phyloP scores from a whole-genome alignment of 2,888 invertebrate species.

The Stenichneumon culpator region DNA sequence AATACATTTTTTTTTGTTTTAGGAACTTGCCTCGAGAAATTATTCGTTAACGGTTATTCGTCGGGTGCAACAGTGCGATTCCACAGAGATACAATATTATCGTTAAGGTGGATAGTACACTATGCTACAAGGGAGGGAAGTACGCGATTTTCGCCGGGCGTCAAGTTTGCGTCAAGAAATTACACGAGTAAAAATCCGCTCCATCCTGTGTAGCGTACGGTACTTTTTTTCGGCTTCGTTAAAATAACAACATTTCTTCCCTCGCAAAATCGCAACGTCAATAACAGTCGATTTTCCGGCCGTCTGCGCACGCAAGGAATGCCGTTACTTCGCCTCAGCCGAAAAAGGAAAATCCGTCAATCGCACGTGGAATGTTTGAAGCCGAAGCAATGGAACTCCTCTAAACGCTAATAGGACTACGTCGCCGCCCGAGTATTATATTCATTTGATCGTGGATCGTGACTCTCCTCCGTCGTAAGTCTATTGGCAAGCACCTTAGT shows the following conservation, averaged over 20 bases:
- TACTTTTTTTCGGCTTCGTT: too few relatives aligned
- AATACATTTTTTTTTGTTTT: background rate
- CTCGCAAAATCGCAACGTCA: too few relatives aligned
- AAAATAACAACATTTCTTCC: too few relatives aligned
- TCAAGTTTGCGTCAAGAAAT: too few relatives aligned
- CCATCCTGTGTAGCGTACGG: too few relatives aligned
- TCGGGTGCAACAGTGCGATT: slow-evolving; percentile 7
- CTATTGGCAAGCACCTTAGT: slow-evolving; percentile 1
- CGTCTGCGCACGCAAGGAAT: too few relatives aligned
- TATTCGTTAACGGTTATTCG: background rate
- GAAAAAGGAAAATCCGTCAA: background rate
- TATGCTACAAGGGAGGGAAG: too few relatives aligned
- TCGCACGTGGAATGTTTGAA: slow-evolving; percentile 42
- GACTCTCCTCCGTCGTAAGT: background rate
- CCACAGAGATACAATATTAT: slow-evolving; percentile 11
- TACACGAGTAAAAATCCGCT: too few relatives aligned
- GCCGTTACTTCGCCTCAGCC: too few relatives aligned
- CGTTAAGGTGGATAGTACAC: background rate
- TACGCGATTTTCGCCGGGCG: too few relatives aligned
- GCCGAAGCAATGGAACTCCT: slow-evolving; percentile 9
- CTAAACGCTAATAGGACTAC: background rate
- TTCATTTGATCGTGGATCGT: slow-evolving; percentile 1
- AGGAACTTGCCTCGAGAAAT: slow-evolving; percentile 45
- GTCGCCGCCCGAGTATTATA: slow-evolving; percentile 21
- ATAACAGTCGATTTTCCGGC: too few relatives aligned